Base-by-base conservation (phyloP, 2,888 invertebrate species). In the Dynastes grantii region DNA sequence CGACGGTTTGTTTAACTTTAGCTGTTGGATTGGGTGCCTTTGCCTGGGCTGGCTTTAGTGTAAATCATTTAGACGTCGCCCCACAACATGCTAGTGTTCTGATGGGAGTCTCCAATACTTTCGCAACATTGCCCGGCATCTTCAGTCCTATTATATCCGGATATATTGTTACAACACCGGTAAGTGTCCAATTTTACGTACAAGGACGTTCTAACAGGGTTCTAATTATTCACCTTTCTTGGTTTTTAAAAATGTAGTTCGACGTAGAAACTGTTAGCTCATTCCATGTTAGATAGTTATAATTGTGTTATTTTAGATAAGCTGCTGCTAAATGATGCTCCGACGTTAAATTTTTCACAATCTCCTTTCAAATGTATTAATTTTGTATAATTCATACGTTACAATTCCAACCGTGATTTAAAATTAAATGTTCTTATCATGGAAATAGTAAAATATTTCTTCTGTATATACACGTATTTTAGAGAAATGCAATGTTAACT, bases 1-100 rank as follows among this genome's bases (percentile, higher is more conserved):
- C 95, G 61, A 91, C 97, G n/a, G 90, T 93, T n/a, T 97, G 93
- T 87, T 92, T 98, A 49, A 95, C 96, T 0, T 91, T 97, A 68
- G 97, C 97, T 0, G 96, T 97, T 0, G 97, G 97, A 0, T 90
- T 97, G 0, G 97, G 98, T 0, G 96, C 97, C 0, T 96, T 97
- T 87, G 96, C 97, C 0, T 97, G 97, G 97, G 94, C 96, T 5
- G 97, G 97, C 61, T 97, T 77, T 88, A 95, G 95, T 81, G 94
- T 95, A 0, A 95, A 95, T 85, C 96, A 97, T 87, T 89, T 98
- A 87, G 98, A 98, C 87, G 93, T 98, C 76, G 97, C 97, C 0
- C 97, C 97, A 0, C 95, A 95, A 80, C 96, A 96, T 89, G 97
- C 97, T 9, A 95, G 97, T 86, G 93, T 98, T 0, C 89, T 98